Percentiles rank a stretch among this genome's conserved stretches.
Evolutionary conservation across 2,797 vertebrate species (phyloP).

Genomic region (Falco cherrug): DNA sequence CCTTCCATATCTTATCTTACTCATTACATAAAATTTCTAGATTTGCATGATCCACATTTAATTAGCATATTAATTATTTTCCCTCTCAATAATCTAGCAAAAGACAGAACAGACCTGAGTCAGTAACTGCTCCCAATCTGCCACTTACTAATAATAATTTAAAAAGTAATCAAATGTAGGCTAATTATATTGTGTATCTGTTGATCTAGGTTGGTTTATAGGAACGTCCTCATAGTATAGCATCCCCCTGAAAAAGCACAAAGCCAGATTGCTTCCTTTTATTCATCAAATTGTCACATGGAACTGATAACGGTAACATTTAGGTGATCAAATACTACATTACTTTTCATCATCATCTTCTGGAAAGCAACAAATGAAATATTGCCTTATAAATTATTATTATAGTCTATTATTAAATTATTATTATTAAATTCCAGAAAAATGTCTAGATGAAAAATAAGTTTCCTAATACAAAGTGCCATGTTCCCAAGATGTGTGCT

Average conservation of each 20-base stretch:
- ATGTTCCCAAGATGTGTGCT: neutral
- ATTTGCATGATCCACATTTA: neutral
- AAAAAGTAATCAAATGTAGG: neutral
- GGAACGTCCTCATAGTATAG: neutral
- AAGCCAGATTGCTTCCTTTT: neutral
- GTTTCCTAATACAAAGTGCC: neutral
- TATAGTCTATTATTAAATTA: neutral
- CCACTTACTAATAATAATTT: neutral
- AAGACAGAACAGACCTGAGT: neutral
- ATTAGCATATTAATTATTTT: neutral
- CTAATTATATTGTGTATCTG: neutral
- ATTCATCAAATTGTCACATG: neutral
- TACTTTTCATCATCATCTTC: neutral
- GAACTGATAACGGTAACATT: neutral
- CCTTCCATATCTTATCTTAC: neutral
- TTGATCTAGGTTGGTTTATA: neutral
- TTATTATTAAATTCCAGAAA: neutral
- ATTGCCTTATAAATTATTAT: neutral
- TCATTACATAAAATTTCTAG: neutral
- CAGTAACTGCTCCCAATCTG: neutral
- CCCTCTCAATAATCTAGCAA: neutral
- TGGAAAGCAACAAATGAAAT: neutral
- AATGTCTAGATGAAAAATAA: neutral
- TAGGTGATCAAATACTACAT: neutral
- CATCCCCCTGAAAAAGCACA: neutral